phyloP scores from a whole-genome alignment of 1,140 invertebrate species.

The Megathymus violae region DNA sequence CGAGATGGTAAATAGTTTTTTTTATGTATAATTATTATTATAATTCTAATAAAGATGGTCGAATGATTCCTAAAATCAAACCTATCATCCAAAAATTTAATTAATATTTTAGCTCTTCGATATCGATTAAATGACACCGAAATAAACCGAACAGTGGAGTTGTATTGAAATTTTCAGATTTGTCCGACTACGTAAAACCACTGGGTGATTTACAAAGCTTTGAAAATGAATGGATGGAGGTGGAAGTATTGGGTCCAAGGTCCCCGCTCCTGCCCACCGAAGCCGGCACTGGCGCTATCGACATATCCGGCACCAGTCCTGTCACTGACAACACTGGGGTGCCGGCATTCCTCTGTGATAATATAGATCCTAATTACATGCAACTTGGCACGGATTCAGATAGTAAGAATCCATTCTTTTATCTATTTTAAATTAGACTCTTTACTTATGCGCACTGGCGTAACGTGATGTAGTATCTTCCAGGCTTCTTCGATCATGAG shows the following conservation, averaged over 20 bases:
- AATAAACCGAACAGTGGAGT: no score
- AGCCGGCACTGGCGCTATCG: conserved; percentile 54
- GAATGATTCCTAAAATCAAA: no score
- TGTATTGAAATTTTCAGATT: conserved; percentile 46
- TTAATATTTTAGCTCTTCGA: no score
- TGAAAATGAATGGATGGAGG: conserved; percentile 95
- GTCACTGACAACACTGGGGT: conserved; percentile 84
- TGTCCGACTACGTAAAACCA: conserved; percentile 86
- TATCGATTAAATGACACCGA: no score
- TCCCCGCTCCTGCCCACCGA: conserved; percentile 83
- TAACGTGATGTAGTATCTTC: no score
- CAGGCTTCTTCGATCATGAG: no score
- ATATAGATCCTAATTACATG: conserved; percentile 84
- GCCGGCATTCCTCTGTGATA: conserved; percentile 86
- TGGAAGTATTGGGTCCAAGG: conserved; percentile 88
- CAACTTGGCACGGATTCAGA: conserved; percentile 83
- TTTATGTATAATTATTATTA: no score
- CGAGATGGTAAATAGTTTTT: no score
- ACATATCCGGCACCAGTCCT: conserved; percentile 66
- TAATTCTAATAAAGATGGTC: no score
- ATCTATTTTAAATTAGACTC: neutral
- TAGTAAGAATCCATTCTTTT: conserved; percentile 63
- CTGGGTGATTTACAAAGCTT: conserved; percentile 90
- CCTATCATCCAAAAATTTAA: no score
- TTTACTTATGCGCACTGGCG: no score